phyloP scores from a whole-genome alignment of 92 coral and sea anemone genomes.

The Porites rus region DNA sequence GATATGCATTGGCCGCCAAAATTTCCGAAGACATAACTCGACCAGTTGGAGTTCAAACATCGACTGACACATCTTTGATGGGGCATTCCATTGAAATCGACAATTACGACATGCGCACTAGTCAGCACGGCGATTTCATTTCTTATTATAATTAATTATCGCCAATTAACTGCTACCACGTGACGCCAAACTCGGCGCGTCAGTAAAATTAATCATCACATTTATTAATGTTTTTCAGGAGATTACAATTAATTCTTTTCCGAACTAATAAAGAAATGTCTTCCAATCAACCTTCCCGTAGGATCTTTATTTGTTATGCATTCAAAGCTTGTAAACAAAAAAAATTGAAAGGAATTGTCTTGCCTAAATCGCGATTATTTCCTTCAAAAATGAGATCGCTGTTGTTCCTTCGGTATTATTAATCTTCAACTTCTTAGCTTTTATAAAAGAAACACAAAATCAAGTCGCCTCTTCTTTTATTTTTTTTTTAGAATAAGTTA shows the following conservation, averaged over 20 bases:
- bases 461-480: constrained; percentile 27
- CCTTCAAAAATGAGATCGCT: constrained; percentile 22
- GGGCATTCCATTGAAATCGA: constrained; percentile 93
- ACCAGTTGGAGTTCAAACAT: constrained; percentile 79
- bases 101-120: constrained; percentile 88
- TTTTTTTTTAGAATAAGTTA: not conserved
- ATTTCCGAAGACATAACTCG: constrained; percentile 80
- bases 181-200: constrained; percentile 59
- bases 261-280: constrained; percentile 67
- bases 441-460: constrained; percentile 38
- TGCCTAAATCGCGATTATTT: constrained; percentile 51
- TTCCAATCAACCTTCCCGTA: constrained; percentile 56
- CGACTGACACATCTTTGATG: constrained; percentile 89
- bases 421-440: constrained; percentile 46
- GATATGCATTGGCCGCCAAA: constrained; percentile 68
- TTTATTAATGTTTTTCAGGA: constrained; percentile 75
- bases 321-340: constrained; percentile 42
- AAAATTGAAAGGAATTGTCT: constrained; percentile 47
- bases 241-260: constrained; percentile 74
- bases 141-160: constrained; percentile 53
- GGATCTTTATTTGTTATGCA: constrained; percentile 44
- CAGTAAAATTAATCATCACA: constrained; percentile 74
- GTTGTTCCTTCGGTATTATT: constrained; percentile 47
- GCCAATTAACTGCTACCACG: constrained; percentile 82
- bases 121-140: constrained; percentile 45